phyloP scores from a whole-genome alignment of 1,140 invertebrate species.

The Drosophila seguyi region DNA sequence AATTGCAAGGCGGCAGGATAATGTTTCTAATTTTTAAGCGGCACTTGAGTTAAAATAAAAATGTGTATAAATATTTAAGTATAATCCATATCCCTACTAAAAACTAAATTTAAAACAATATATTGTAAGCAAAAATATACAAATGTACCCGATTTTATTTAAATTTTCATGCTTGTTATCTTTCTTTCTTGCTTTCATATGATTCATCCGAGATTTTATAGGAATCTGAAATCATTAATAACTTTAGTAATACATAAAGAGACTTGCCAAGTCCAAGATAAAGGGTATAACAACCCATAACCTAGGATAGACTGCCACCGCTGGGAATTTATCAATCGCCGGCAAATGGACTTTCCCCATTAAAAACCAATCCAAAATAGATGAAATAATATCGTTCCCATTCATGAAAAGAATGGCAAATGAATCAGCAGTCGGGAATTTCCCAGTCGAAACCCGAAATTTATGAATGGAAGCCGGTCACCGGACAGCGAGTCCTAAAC shows the following conservation, averaged over 20 bases:
- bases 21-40: no score
- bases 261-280: no score
- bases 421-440: slow-evolving; percentile 54
- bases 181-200: not conserved
- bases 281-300: not conserved
- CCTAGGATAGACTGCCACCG: not conserved
- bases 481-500: slow-evolving; percentile 33
- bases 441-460: slow-evolving; percentile 34
- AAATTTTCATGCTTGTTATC: no score
- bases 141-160: no score
- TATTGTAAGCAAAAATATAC: no score
- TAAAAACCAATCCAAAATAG: slow-evolving; percentile 63
- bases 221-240: not conserved
- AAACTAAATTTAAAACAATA: no score
- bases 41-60: no score
- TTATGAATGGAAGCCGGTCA: slow-evolving; percentile 65
- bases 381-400: slow-evolving; percentile 43
- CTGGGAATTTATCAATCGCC: slow-evolving; percentile 23
- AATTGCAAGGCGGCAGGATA: no score
- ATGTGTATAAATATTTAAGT: no score
- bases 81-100: no score
- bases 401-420: slow-evolving; percentile 50
- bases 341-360: slow-evolving; percentile 59
- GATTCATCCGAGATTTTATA: not conserved
- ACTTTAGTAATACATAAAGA: not conserved